Evolutionary conservation across 2,888 invertebrate genomes (phyloP), one percentile per base, ranked within the genome.

Genomic region (Nemurella pictetii): DNA sequence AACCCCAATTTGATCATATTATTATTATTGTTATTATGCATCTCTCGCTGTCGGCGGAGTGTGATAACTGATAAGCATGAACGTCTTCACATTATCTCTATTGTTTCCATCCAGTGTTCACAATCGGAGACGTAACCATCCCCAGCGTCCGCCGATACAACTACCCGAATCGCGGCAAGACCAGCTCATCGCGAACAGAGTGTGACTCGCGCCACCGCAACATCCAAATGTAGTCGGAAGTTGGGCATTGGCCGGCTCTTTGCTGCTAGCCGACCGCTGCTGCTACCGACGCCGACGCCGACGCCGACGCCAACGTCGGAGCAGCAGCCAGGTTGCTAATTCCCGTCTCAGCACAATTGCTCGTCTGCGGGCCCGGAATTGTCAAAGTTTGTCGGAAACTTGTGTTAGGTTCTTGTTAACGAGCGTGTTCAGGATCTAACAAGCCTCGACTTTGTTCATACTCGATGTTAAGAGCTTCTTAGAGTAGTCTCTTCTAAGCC

Each of bases 331-430:
- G 75, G 29, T 78, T 78, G 78, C 30, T 78, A 75, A 75, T 75
- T 75, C 75, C 75, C 55, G 55, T 7, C 72, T 36, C 55, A 55
- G 72, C 55, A 82, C 82, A 82, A 82, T 82, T 72, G 82, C 72
- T 27, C 82, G 55, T 55, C 82, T 29, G 82, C 29, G 36, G 81
- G 26, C 81, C 35, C 0, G 81, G 81, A 81, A 81, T 81, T 81
- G 82, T 82, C 82, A 82, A 82, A 82, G 55, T 82, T 78, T 55
- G 55, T 82, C 82, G 20, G 29, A 30, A 55, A 72, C 55, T 55
- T 82, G 82, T 82, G 82, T 82, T 72, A 27, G 82, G 28, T 55
- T 82, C 82, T 82, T 82, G 82, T 82, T 82, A 82, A 82, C 82
- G 36, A 82, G 82, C 72, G 29, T 72, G 82, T 82, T 72, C 82